These are phyloP conservation scores for Strigamia maritima DNA, from an alignment of 2,888 invertebrate genomes.

Conservation along the genomic window DNA sequence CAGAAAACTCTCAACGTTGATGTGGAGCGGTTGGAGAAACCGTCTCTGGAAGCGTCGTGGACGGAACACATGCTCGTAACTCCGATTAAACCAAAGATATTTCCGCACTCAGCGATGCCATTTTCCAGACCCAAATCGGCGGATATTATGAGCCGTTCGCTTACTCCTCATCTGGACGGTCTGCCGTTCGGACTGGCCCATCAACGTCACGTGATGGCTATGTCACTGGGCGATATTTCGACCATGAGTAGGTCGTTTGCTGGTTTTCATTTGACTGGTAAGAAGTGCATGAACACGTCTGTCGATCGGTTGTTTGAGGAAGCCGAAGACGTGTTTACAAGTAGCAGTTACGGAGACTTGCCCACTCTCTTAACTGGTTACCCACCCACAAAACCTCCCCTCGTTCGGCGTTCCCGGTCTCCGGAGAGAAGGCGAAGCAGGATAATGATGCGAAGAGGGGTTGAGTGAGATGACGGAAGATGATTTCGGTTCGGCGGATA, in stretches of 20 bases:
- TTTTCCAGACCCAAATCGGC: conserved; percentile 81
- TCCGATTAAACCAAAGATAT: conserved; percentile 90
- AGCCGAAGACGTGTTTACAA: conserved; percentile 48
- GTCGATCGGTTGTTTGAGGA: conserved; percentile 84
- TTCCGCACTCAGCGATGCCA: conserved; percentile 95
- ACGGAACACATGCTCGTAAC: conserved; percentile 94
- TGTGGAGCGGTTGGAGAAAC: conserved; percentile 81
- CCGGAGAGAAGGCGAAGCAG: conserved; percentile 36
- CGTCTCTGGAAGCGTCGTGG: conserved; percentile 91
- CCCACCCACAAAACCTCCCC: conserved; percentile 51
- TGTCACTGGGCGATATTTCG: conserved; percentile 55
- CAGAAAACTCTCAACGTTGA: conserved; percentile 77
- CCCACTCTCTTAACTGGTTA: conserved; percentile 54
- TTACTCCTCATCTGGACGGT: conserved; percentile 71
- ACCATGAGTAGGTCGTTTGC: conserved; percentile 76
- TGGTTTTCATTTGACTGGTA: conserved; percentile 73
- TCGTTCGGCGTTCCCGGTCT: conserved; percentile 54
- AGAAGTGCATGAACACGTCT: conserved; percentile 75
- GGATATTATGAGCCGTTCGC: conserved; percentile 84
- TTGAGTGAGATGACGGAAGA: background rate
- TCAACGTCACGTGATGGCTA: conserved; percentile 60
- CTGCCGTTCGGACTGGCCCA: conserved; percentile 56
- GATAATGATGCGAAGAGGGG: too few relatives aligned
- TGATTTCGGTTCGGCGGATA: background rate
- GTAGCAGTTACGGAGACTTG: conserved; percentile 64